Evolutionary conservation across 2,888 invertebrate species (phyloP), one percentile per base, ranked within the genome.

Genomic region (Thyatira batis): DNA sequence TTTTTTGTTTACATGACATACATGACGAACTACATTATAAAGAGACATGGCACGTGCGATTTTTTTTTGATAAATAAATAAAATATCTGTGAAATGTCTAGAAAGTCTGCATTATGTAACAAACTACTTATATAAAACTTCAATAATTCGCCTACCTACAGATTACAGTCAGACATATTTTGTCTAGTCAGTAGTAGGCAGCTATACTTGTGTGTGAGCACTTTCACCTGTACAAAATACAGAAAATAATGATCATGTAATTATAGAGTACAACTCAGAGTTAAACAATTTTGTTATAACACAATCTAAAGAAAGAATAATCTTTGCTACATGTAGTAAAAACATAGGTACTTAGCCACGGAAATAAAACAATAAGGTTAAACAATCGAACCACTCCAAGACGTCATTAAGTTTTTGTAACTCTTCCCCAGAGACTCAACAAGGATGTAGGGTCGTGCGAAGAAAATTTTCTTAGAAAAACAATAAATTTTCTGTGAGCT

Each of bases 401-500:
- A 77, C 80, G 78, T 85, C 86, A 84, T 86, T 85, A 84, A 79
- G 78, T 78, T 85, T 82, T 82, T 80, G 72, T 72, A 84, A 84
- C 78, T 79, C 78, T 78, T 80, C 81, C 79, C 80, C 61, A 60
- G 76, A 76, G 84, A 78, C 73, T 78, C 74, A 76, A 75, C 79
- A 75, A 70, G 78, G 76, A 80, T 82, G 80, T 83, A 80, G 78
- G 80, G 73, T 80, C 80, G 82, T 78, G 79, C 78, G 80, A 84
- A 84, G 84, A 79, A 87, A 89, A 90, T 90, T 92, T 90, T 89
- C 91, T 90, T 91, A 91, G 87, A 87, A 91, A 92, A 92, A 91
- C 91, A 92, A 92, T 92, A 92, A 90, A 91, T 91, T 90, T 87
- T 87, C 84, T 81, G 85, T 82, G 85, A 85, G 89, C 82, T 80